phyloP scores from a whole-genome alignment of 2,797 vertebrate genomes.

The Lacerta viridis region DNA sequence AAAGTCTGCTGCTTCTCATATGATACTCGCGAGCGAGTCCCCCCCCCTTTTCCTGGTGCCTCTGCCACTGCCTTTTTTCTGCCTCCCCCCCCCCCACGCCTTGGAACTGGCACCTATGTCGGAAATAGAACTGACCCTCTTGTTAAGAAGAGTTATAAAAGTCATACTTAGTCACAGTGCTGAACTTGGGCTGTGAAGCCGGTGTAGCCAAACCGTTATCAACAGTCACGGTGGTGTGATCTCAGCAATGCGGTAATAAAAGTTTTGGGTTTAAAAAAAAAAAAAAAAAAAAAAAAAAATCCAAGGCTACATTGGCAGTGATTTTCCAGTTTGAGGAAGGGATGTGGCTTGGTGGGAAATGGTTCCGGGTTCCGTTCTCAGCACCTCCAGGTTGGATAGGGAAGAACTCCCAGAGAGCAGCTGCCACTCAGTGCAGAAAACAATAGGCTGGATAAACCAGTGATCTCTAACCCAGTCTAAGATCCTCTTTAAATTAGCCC shows the following conservation, averaged over 20 bases:
- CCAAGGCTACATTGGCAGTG: too few relatives aligned
- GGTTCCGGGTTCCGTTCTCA: background rate
- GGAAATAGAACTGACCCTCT: constrained; percentile 33
- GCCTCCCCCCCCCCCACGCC: background rate
- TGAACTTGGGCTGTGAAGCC: constrained; percentile 40
- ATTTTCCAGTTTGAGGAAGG: background rate
- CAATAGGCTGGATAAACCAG: background rate
- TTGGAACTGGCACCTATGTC: constrained; percentile 32
- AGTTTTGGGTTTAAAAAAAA: background rate
- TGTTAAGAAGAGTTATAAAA: constrained; percentile 3
- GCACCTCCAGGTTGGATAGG: background rate
- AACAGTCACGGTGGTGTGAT: rapidly evolving
- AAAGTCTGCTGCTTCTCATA: constrained; percentile 22
- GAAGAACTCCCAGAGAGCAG: too few relatives aligned
- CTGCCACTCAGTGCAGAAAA: background rate
- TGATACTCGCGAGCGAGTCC: background rate
- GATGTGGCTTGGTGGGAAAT: background rate
- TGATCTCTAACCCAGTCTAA: background rate
- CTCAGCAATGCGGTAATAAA: constrained; percentile 40
- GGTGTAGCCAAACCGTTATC: background rate
- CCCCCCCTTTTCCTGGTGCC: background rate
- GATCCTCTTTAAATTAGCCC: background rate
- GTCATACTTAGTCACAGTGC: background rate
- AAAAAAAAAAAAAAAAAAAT: too few relatives aligned
- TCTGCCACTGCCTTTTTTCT: too few relatives aligned